These are phyloP conservation scores for Otocyon megalotis DNA, from an alignment of 2,113 vertebrate genomes.

Conservation along the genomic window DNA sequence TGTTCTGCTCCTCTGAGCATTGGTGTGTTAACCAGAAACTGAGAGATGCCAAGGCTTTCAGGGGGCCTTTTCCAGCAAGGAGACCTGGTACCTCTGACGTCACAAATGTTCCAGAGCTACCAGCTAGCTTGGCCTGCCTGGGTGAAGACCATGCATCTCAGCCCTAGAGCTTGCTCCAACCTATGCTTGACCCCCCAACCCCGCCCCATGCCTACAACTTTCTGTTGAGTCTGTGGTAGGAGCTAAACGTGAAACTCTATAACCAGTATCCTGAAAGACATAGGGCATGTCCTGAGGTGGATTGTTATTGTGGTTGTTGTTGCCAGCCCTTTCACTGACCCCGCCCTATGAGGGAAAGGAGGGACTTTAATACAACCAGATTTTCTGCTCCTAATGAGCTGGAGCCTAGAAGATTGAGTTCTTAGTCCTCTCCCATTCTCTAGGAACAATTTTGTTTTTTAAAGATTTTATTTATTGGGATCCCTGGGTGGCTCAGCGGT, in stretches of 20 bases:
- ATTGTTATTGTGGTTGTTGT: not conserved
- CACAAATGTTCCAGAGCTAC: not conserved
- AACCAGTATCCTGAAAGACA: not conserved
- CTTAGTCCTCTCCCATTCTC: not conserved
- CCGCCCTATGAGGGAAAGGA: not conserved
- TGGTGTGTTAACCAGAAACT: not conserved
- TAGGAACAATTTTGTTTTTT: not conserved
- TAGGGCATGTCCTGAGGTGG: not conserved
- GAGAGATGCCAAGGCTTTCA: not conserved
- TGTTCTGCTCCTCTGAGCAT: not conserved
- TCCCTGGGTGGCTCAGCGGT: no score
- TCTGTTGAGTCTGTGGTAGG: not conserved
- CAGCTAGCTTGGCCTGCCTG: not conserved
- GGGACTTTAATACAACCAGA: not conserved
- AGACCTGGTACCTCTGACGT: not conserved
- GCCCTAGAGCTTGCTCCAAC: not conserved
- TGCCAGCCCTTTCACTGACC: not conserved
- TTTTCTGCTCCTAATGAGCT: not conserved
- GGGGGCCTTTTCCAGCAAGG: not conserved
- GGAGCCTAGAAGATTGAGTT: not conserved
- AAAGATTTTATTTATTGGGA: no score
- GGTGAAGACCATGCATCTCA: not conserved
- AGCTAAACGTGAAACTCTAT: not conserved
- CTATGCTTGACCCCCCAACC: accelerated
- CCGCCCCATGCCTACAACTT: no score